Base-by-base conservation (phyloP, 2,797 vertebrate genomes). In the Sebastolobus alascanus region DNA sequence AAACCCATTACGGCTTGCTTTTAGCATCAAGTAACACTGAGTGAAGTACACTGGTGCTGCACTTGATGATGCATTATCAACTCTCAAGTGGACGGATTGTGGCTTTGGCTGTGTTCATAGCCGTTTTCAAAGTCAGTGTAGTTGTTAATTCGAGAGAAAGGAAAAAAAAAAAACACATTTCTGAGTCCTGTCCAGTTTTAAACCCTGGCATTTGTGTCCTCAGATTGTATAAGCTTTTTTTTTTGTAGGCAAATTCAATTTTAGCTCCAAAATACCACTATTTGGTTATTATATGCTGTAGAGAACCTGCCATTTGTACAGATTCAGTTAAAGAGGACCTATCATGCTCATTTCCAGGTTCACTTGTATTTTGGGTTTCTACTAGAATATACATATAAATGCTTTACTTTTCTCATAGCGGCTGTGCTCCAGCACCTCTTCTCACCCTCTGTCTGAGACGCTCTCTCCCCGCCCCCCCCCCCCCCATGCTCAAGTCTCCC, bases 41-140 rank as follows among this genome's bases (percentile, higher is more conserved):
- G 85, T 89, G 87, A 89, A 93, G 90, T 87, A 85, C 82, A 77
- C 87, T 90, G 79, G 55, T 85, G 80, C 73, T 81, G 81, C 79
- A 88, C 92, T 93, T 86, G 82, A 92, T 90, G 90, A 89, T 92
- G 86, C 93, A 94, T 95, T 93, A 95, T 90, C 89, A 86, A 87
- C 86, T 90, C 86, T 91, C 85, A 73, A 92, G 90, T 90, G 91
- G 90, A 52, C 81, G 72, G 91, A 92, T 90, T 91, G 83, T 85
- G 84, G 87, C 84, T 90, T 91, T 85, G 79, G 83, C 79, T 86
- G 70, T 77, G 84, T 86, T 89, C 80, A 78, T 38, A 80, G 69
- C 52, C 52, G 8, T 83, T 90, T 89, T 85, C 77, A 87, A 75
- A 85, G 74, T 84, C 80, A 65, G 67, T 78, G 64, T 55, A 56